phyloP scores from a whole-genome alignment of 2,113 vertebrate genomes.

The Ptychochromis oligacanthus region DNA sequence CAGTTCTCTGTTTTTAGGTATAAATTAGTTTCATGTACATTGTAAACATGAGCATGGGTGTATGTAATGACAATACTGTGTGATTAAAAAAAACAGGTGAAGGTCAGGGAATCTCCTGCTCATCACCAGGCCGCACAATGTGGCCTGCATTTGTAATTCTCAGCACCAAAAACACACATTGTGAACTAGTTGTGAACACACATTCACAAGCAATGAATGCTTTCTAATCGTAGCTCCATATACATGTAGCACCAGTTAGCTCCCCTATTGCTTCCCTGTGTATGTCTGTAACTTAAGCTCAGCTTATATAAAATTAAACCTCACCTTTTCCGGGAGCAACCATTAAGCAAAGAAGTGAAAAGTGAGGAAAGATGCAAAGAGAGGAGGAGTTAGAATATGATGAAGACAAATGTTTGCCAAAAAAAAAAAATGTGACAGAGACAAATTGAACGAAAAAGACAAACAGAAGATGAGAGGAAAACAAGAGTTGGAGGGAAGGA shows the following conservation, averaged over 20 bases:
- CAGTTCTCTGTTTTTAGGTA: not conserved
- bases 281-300: constrained; percentile 29
- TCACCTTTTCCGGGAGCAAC: constrained; percentile 5
- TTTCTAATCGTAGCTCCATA: constrained; percentile 14
- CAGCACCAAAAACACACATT: no score
- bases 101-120: not conserved
- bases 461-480: not conserved
- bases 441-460: not conserved
- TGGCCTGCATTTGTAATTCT: constrained; percentile 30
- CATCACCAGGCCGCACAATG: not conserved
- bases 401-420: not conserved
- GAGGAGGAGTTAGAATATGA: not conserved
- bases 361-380: no score
- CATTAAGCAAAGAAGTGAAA: constrained; percentile 7
- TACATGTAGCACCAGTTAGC: not conserved
- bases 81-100: not conserved
- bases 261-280: not conserved
- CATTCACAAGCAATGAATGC: constrained; percentile 1
- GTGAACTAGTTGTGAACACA: no score
- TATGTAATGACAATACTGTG: not conserved
- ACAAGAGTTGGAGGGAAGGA: not conserved
- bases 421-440: no score
- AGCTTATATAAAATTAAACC: constrained; percentile 31
- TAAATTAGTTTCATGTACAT: not conserved
- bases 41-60: not conserved